These are phyloP conservation scores for Drosophila obscura DNA, from an alignment of 1,140 invertebrate genomes.

Conservation along the genomic window DNA sequence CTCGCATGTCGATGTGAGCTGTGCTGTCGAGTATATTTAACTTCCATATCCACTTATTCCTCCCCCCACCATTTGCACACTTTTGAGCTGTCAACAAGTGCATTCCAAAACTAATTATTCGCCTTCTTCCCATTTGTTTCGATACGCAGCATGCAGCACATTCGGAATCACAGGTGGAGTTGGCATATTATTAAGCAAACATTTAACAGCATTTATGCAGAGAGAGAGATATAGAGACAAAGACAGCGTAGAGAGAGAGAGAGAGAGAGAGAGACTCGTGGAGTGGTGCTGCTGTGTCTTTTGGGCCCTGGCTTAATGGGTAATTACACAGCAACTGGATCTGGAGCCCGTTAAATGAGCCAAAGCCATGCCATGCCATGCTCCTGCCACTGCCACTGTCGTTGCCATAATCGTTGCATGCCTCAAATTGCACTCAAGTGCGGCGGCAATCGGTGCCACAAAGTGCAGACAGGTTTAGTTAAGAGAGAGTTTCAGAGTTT, in stretches of 20 bases:
- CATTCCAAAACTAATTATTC: conserved; percentile 74
- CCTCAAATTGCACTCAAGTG: conserved; percentile 68
- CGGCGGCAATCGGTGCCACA: conserved; percentile 47
- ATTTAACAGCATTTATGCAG: conserved; percentile 73
- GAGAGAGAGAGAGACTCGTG: not conserved
- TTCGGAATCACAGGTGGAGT: conserved; percentile 55
- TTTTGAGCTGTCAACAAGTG: conserved; percentile 56
- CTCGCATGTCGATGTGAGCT: too few species aligned
- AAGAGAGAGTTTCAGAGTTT: conserved; percentile 66
- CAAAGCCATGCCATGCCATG: conserved; percentile 11
- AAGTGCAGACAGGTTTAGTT: conserved; percentile 79
- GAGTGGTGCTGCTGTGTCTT: conserved; percentile 33
- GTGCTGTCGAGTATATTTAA: not conserved
- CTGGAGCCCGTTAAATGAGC: conserved; percentile 65
- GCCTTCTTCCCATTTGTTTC: conserved; percentile 19
- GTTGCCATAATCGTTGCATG: not conserved
- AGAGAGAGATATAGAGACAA: conserved; percentile 1
- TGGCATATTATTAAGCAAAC: conserved; percentile 74
- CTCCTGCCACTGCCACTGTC: too few species aligned
- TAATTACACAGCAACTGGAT: conserved; percentile 72
- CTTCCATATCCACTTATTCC: not conserved
- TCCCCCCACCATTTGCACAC: too few species aligned
- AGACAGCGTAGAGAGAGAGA: too few species aligned
- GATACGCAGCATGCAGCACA: conserved; percentile 44
- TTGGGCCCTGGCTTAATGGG: conserved; percentile 64